Conservation (phyloP, 2,888 invertebrate genomes). For the Amiota minor region DNA sequence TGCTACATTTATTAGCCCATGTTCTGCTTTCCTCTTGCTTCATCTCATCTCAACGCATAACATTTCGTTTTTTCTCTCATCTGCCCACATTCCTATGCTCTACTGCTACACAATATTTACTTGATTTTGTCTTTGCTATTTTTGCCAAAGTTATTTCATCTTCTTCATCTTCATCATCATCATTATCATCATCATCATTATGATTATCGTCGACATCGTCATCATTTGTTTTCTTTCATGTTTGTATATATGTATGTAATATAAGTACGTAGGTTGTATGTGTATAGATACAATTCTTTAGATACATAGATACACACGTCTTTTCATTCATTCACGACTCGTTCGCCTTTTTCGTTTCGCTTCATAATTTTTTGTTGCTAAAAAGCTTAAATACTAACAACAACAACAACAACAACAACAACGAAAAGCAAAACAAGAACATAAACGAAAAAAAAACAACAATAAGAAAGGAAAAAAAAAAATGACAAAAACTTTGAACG, state of each 20-base stretch:
- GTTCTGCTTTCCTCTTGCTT: not conserved
- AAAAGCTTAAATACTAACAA: conserved; percentile 37
- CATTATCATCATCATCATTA: not conserved
- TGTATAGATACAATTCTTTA: conserved; percentile 24
- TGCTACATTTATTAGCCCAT: conserved; percentile 17
- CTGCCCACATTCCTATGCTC: not conserved
- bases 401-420: conserved; percentile 41
- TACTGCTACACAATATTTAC: not conserved
- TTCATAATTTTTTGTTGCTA: conserved; percentile 59
- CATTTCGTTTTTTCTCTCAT: not conserved
- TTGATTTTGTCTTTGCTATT: conserved; percentile 3
- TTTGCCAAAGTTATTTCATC: conserved; percentile 46
- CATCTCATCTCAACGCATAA: not conserved
- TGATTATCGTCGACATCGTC: not conserved
- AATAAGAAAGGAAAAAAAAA: not conserved
- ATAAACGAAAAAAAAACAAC: conserved; percentile 4
- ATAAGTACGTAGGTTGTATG: conserved; percentile 23
- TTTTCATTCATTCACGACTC: conserved; percentile 53
- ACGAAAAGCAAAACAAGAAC: conserved; percentile 25
- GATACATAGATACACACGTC: conserved; percentile 7
- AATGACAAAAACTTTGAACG: conserved; percentile 12
- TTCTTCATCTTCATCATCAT: conserved; percentile 52
- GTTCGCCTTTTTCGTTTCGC: conserved; percentile 61
- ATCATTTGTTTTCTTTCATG: not conserved
- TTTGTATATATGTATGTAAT: conserved; percentile 10